Conservation (phyloP, 2,797 vertebrate species). For the Phoxinus dragarum region DNA sequence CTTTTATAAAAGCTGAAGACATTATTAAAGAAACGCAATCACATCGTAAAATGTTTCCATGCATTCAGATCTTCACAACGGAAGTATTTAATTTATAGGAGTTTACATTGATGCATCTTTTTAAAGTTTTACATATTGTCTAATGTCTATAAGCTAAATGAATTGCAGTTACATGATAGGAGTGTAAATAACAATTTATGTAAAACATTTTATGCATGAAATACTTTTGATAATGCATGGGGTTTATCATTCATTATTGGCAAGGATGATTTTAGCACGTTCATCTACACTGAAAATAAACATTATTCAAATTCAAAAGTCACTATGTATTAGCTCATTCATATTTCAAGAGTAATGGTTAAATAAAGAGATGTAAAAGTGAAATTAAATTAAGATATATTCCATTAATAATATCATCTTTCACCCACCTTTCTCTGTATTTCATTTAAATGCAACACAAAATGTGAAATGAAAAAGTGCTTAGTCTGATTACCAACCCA, state of each 20-base stretch:
- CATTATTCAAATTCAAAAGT: background rate
- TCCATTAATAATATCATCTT: too few species aligned
- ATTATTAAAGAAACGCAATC: background rate
- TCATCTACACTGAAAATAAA: background rate
- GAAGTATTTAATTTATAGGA: background rate
- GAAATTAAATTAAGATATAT: background rate
- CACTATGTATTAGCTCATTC: background rate
- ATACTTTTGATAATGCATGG: background rate
- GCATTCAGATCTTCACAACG: background rate
- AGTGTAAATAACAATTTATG: background rate
- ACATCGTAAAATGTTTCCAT: background rate
- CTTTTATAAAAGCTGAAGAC: background rate
- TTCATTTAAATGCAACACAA: constrained; percentile 14
- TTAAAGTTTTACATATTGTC: background rate
- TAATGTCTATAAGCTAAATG: background rate
- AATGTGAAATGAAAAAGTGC: constrained; percentile 28
- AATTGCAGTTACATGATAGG: background rate
- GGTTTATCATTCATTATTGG: background rate
- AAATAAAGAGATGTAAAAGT: background rate
- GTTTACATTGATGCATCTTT: background rate
- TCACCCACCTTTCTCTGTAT: background rate
- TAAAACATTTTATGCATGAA: background rate
- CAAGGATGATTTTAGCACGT: background rate
- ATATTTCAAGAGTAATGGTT: background rate
- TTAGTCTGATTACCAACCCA: constrained; percentile 48